Percentiles rank a stretch among this genome's conserved stretches.
Conservation (phyloP, 1,140 invertebrate species). For the Panagrolaimus sp. region DNA sequence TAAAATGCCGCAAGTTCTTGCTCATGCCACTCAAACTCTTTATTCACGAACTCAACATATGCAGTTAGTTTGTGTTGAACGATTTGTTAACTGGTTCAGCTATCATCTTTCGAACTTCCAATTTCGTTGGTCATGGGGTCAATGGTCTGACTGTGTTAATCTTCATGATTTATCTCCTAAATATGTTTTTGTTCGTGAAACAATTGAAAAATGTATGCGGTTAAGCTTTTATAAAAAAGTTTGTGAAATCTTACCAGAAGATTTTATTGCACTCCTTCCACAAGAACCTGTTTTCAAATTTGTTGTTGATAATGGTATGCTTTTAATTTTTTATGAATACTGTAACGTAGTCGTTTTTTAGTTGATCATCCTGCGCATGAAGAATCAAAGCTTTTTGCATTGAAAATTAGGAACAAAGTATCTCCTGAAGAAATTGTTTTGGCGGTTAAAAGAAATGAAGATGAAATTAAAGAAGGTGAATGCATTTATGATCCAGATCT, state of each 20-base stretch:
- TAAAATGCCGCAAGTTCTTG: constrained; percentile 91
- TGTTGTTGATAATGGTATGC: constrained; percentile 61
- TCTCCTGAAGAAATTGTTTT: constrained; percentile 82
- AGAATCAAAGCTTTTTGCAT: constrained; percentile 76
- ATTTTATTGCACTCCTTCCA: constrained; percentile 78
- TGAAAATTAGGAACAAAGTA: constrained; percentile 78
- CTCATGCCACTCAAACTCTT: constrained; percentile 91
- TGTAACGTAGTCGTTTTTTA: constrained; percentile 57
- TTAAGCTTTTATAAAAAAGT: constrained; percentile 92
- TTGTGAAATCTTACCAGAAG: constrained; percentile 80
- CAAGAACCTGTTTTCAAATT: constrained; percentile 64
- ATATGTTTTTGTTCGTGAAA: constrained; percentile 90
- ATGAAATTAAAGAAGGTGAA: constrained; percentile 24
- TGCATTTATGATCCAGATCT: constrained; percentile 62
- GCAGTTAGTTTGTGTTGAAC: constrained; percentile 91
- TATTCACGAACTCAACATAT: constrained; percentile 92
- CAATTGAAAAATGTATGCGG: constrained; percentile 81
- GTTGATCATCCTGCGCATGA: constrained; percentile 74
- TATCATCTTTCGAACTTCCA: constrained; percentile 99
- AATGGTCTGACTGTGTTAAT: constrained; percentile 61
- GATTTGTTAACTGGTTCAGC: constrained; percentile 93
- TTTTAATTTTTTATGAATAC: not conserved
- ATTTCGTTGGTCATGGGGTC: constrained; percentile 92
- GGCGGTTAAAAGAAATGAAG: constrained; percentile 67
- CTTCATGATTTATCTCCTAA: constrained; percentile 72